Evolutionary conservation across 2,888 invertebrate species (phyloP).

Genomic region (Leucozona laternaria): DNA sequence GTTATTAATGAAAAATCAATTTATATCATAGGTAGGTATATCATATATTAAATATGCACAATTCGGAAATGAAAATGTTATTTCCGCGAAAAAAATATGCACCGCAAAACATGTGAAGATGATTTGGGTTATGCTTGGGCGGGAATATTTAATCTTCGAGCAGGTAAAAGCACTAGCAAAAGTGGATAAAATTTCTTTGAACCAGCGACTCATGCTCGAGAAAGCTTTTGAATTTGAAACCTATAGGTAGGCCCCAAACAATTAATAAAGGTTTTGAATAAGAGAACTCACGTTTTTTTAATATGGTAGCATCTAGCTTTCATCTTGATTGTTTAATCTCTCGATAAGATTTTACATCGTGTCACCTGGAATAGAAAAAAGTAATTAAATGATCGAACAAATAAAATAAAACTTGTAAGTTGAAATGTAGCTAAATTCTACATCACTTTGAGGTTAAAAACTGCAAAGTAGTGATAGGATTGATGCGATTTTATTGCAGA

Average conservation of each 20-base stretch:
- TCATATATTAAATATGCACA: too few relatives aligned
- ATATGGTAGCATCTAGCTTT: too few relatives aligned
- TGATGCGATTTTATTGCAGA: too few relatives aligned
- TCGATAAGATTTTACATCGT: not conserved
- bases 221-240: not conserved
- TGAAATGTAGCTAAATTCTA: slow-evolving; percentile 66
- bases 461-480: too few relatives aligned
- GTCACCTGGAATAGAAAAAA: slow-evolving; percentile 28
- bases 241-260: not conserved
- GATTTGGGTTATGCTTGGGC: slow-evolving; percentile 82
- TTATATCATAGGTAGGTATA: too few relatives aligned
- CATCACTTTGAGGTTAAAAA: slow-evolving; percentile 57
- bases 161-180: slow-evolving; percentile 82
- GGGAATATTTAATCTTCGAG: slow-evolving; percentile 80
- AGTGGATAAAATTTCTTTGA: slow-evolving; percentile 77
- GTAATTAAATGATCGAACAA: not conserved
- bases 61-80: slow-evolving; percentile 66
- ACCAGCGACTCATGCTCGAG: slow-evolving; percentile 82
- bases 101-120: slow-evolving; percentile 79
- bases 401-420: not conserved
- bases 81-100: slow-evolving; percentile 80
- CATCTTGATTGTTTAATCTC: not conserved
- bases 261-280: not conserved
- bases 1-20: not conserved
- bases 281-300: not conserved